These are phyloP conservation scores for Acromyrmex charruanus DNA, from an alignment of 1,140 invertebrate species.

Conservation along the genomic window DNA sequence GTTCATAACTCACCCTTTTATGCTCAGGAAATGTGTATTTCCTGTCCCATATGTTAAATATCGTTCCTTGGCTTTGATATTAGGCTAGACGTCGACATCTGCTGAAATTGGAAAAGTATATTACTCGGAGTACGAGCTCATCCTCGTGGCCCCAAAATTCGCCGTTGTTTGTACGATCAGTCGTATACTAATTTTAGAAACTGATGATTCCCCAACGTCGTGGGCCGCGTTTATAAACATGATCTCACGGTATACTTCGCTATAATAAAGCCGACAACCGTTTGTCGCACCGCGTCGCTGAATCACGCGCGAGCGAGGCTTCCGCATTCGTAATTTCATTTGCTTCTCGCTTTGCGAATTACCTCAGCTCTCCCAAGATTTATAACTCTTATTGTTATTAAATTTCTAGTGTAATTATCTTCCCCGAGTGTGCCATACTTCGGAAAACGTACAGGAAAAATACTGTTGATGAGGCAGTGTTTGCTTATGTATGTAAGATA, in stretches of 20 bases:
- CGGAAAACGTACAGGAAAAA: neutral
- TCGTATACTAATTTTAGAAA: constrained; percentile 66
- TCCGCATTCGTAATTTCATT: constrained; percentile 37
- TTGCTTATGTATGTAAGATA: neutral
- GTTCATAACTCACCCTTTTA: neutral
- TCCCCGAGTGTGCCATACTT: neutral
- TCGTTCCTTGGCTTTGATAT: neutral
- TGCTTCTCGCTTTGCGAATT: neutral
- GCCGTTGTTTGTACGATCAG: constrained; percentile 31
- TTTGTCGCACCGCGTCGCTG: neutral
- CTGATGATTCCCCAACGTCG: constrained; percentile 54
- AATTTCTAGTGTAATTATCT: neutral
- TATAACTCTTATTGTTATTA: neutral
- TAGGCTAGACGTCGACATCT: neutral
- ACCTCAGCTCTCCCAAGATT: neutral
- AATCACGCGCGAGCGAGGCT: constrained; percentile 1
- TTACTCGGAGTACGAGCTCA: neutral
- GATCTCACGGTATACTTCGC: constrained; percentile 57
- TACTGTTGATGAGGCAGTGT: neutral
- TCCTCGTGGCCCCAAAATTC: constrained; percentile 21
- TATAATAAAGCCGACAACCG: constrained; percentile 52
- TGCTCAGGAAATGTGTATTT: neutral
- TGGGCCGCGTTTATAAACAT: constrained; percentile 61
- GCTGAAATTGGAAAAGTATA: neutral
- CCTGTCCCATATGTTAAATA: neutral